Evolutionary conservation across 2,113 vertebrate genomes (phyloP).

Genomic region (Entomyzon cyanotis): DNA sequence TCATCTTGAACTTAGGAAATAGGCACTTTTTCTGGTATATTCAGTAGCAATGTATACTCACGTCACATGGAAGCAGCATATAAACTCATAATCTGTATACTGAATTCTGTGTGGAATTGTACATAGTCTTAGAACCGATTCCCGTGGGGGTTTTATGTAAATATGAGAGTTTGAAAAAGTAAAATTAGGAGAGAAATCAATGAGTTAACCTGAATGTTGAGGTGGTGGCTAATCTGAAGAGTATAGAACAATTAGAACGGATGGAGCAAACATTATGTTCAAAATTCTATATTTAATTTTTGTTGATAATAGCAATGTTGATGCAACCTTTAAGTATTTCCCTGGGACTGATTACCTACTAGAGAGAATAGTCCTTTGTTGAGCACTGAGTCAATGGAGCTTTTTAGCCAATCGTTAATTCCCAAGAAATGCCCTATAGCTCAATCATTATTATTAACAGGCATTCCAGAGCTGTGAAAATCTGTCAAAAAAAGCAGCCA

Average conservation of each 20-base stretch:
- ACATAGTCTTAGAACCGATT: neutral
- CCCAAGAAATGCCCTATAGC: neutral
- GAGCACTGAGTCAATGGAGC: neutral
- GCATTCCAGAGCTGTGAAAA: neutral
- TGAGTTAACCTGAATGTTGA: neutral
- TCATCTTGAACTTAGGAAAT: neutral
- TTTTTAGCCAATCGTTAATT: neutral
- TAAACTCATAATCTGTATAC: neutral
- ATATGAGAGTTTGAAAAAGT: neutral
- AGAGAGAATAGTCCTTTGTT: neutral
- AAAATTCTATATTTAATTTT: neutral
- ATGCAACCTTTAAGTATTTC: neutral
- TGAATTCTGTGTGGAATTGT: neutral
- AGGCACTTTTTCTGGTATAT: neutral
- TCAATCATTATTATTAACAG: constrained; percentile 3
- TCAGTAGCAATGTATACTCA: neutral
- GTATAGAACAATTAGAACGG: neutral
- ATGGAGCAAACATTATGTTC: neutral
- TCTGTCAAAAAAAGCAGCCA: neutral
- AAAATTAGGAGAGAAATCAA: neutral
- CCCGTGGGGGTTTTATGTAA: neutral
- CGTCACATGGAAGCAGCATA: neutral
- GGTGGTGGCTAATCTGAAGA: neutral
- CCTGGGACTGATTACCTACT: neutral
- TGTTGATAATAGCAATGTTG: neutral